Evolutionary conservation across 1,140 invertebrate species (phyloP), one percentile per base, ranked within the genome.

Genomic region (Formica exsecta): DNA sequence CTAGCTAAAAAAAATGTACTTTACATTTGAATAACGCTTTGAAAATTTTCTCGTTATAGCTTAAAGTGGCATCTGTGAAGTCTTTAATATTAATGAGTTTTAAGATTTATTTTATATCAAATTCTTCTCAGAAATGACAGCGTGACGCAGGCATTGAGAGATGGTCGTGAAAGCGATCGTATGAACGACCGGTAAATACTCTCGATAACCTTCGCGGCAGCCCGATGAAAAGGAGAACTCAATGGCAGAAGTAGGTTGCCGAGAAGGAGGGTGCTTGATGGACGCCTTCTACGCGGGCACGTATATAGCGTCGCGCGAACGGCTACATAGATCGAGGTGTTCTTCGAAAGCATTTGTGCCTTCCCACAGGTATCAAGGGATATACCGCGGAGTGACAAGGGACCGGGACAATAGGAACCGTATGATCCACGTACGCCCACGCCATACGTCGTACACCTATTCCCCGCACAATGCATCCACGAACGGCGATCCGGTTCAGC

Each of bases 311-410:
- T 66, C 22, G 61, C 29, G 74, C 44, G 22, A 51, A 9, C 36
- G 48, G 66, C 57, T 83, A 89, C 79, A 51, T 68, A 77, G 77
- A 86, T 86, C 62, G 77, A 84, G 87, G 44, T 81, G 61, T 86
- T 90, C 80, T 83, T 90, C 81, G 85, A 44, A 59, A 87, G 91
- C 91, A 92, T 91, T 92, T 92, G 91, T 90, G 66, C 88, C 66
- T 91, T 91, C 91, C 88, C 91, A 92, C 90, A 87, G 87, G 90
- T 92, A 92, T 92, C 91, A 90, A 90, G 86, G 87, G 91, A 89
- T 92, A 91, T 90, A 85, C 65, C 81, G 61, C 70, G 74, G 80
- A 91, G 89, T 90, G 91, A 92, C 90, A 91, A 91, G 90, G 86
- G 90, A 87, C 79, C 77, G 79, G 91, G 77, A 91, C 90, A 91